phyloP scores from a whole-genome alignment of 2,797 vertebrate genomes.

The Kryptopterus vitreolus region DNA sequence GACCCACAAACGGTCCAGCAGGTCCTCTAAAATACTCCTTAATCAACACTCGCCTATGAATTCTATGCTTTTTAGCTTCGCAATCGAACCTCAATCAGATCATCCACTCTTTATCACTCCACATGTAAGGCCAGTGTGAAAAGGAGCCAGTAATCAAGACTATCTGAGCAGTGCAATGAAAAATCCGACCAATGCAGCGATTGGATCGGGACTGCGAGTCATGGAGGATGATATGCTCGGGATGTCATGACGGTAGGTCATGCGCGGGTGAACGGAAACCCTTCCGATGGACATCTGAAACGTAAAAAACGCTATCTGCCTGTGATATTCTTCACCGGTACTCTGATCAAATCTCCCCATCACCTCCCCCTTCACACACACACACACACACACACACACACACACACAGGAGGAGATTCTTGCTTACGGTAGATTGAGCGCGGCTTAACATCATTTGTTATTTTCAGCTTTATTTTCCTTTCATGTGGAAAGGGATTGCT shows the following conservation, averaged over 20 bases:
- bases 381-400: too few relatives aligned
- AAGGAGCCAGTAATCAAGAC: slow-evolving; percentile 47
- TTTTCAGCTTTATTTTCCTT: slow-evolving; percentile 20
- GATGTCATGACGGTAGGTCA: slow-evolving; percentile 21
- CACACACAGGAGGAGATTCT: slow-evolving; percentile 16
- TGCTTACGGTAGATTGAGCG: slow-evolving; percentile 23
- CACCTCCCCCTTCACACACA: too few relatives aligned
- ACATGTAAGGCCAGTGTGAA: slow-evolving; percentile 34
- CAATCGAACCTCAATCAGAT: slow-evolving; percentile 1
- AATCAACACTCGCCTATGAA: slow-evolving; percentile 42
- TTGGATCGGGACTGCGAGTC: slow-evolving; percentile 30
- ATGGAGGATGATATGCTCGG: slow-evolving; percentile 39
- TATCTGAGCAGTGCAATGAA: slow-evolving; percentile 36
- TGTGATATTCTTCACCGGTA: slow-evolving; percentile 51
- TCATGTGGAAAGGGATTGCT: slow-evolving; percentile 4
- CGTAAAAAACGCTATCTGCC: slow-evolving; percentile 39
- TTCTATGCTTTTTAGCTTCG: slow-evolving; percentile 30
- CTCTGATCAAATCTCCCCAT: slow-evolving; percentile 53
- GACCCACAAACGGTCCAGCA: slow-evolving; percentile 49
- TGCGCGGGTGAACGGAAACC: slow-evolving; percentile 45
- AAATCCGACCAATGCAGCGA: slow-evolving; percentile 34
- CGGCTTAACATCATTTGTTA: slow-evolving; percentile 20
- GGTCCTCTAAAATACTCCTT: slow-evolving; percentile 41
- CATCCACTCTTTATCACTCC: not conserved
- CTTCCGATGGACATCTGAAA: slow-evolving; percentile 53